phyloP scores from a whole-genome alignment of 2,797 vertebrate species.

The Botia almorhae region DNA sequence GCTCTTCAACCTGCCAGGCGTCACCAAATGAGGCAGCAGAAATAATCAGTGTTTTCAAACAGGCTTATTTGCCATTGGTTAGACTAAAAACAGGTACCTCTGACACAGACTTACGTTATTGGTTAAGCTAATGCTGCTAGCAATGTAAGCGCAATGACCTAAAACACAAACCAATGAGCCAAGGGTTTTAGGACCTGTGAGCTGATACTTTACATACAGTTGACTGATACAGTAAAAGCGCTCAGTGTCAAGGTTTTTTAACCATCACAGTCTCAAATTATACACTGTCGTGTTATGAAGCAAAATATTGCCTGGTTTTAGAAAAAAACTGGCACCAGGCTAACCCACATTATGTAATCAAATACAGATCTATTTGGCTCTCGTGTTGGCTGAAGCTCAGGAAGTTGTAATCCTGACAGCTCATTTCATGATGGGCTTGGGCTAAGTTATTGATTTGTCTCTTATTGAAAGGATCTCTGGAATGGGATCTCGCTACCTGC shows the following conservation, averaged over 20 bases:
- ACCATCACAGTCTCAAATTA: slow-evolving; percentile 15
- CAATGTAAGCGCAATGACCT: too few relatives aligned
- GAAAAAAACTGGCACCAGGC: neutral
- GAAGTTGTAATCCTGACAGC: slow-evolving; percentile 25
- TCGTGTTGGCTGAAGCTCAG: slow-evolving; percentile 19
- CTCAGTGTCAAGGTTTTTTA: neutral
- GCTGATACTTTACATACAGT: neutral
- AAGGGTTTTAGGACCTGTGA: neutral
- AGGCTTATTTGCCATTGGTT: neutral
- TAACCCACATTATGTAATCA: slow-evolving; percentile 3
- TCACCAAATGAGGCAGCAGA: too few relatives aligned
- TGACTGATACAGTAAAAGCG: neutral
- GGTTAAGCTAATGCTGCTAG: neutral
- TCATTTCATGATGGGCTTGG: slow-evolving; percentile 40
- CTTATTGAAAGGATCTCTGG: slow-evolving; percentile 53
- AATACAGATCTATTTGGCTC: neutral
- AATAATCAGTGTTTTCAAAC: neutral
- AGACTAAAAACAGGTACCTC: neutral
- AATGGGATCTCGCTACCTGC: slow-evolving; percentile 55
- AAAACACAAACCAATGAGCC: neutral
- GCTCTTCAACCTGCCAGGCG: too few relatives aligned
- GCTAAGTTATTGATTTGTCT: slow-evolving; percentile 59
- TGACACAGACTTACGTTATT: neutral
- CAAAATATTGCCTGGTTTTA: neutral
- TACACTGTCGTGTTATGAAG: slow-evolving; percentile 9